These are phyloP conservation scores for Phengaris alcon DNA, from an alignment of 2,888 invertebrate genomes.

Conservation along the genomic window DNA sequence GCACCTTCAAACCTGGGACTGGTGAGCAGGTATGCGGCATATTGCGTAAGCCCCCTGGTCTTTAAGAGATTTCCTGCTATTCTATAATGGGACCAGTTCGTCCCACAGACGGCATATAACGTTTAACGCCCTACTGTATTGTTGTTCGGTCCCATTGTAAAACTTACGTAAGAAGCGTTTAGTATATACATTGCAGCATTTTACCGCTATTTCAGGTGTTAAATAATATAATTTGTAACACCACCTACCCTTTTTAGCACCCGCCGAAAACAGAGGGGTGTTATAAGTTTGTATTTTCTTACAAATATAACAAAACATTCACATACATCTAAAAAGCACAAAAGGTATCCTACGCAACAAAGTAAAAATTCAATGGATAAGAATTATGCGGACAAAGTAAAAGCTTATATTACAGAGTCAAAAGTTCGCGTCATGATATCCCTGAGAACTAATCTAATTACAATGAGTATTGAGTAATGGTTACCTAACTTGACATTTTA, in stretches of 20 bases:
- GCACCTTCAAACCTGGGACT: background rate
- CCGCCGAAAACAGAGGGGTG: no score
- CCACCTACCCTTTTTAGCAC: no score
- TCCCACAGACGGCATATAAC: slow-evolving; percentile 32
- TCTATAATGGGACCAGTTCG: slow-evolving; percentile 29
- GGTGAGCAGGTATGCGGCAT: slow-evolving; percentile 8
- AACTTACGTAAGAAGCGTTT: slow-evolving; percentile 31
- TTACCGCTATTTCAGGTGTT: slow-evolving; percentile 3
- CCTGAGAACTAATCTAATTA: slow-evolving; percentile 58
- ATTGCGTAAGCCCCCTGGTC: slow-evolving; percentile 6
- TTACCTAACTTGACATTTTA: slow-evolving; percentile 43
- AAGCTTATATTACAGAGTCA: slow-evolving; percentile 30
- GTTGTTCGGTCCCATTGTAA: slow-evolving; percentile 35
- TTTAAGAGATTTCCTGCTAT: slow-evolving; percentile 29
- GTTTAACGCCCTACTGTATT: slow-evolving; percentile 35
- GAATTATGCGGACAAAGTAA: slow-evolving; percentile 28
- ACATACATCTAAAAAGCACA: background rate
- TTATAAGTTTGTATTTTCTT: no score
- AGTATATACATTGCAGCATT: slow-evolving; percentile 2
- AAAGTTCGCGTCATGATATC: slow-evolving; percentile 47
- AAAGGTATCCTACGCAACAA: background rate
- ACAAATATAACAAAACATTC: background rate
- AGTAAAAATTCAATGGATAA: slow-evolving; percentile 10
- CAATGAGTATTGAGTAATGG: slow-evolving; percentile 37
- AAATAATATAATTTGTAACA: background rate